Evolutionary conservation across 1,140 invertebrate genomes (phyloP).

Genomic region (Tetragnatha versicolor): DNA sequence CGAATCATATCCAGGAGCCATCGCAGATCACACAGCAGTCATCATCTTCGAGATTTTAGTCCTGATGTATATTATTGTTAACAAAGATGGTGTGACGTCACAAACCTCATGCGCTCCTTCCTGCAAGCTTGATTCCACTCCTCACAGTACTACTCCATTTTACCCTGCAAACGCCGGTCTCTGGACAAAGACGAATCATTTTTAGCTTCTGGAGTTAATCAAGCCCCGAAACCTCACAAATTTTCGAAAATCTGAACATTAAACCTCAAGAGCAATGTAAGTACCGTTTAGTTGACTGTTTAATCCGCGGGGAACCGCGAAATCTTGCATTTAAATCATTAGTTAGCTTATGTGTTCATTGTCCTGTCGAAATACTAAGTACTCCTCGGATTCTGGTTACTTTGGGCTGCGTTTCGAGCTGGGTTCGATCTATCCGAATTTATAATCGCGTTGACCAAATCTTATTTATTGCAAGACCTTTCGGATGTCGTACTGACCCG

Average conservation of each 20-base stretch:
- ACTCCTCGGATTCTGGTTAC: constrained; percentile 52
- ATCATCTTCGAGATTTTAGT: constrained; percentile 54
- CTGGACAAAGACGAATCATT: constrained; percentile 53
- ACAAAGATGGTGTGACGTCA: constrained; percentile 55
- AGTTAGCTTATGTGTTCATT: constrained; percentile 54
- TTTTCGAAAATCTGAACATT: constrained; percentile 29
- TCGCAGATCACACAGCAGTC: constrained; percentile 30
- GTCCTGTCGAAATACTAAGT: constrained; percentile 54
- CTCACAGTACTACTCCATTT: constrained; percentile 54
- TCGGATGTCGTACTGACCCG: constrained; percentile 25
- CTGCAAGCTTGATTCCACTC: constrained; percentile 55
- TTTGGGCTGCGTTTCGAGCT: constrained; percentile 33
- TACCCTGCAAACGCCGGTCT: constrained; percentile 55
- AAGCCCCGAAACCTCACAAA: constrained; percentile 11
- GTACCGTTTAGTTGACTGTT: constrained; percentile 47
- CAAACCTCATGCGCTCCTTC: constrained; percentile 55
- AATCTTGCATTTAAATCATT: constrained; percentile 54
- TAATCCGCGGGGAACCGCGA: constrained; percentile 52
- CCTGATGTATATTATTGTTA: constrained; percentile 56
- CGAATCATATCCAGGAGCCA: not conserved
- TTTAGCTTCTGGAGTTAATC: constrained; percentile 45
- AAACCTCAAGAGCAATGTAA: constrained; percentile 36
- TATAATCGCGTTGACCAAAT: constrained; percentile 43
- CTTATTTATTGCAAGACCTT: constrained; percentile 22
- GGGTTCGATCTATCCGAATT: constrained; percentile 53